Percentiles rank a stretch among this genome's conserved stretches.
Conservation (phyloP, 2,888 invertebrate species). For the Spodoptera littoralis region DNA sequence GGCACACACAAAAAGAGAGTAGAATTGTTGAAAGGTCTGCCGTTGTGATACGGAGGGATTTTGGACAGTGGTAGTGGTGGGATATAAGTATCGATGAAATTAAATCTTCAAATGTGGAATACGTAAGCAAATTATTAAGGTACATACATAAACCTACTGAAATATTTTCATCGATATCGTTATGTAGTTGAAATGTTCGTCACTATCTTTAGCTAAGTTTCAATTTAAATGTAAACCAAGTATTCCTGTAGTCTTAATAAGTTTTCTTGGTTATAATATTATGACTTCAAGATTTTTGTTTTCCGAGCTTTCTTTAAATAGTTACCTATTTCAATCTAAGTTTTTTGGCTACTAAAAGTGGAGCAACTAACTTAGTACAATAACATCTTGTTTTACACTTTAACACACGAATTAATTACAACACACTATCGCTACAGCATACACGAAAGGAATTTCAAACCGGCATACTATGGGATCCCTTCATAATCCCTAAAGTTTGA, state of each 20-base stretch:
- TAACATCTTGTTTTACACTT: too few relatives aligned
- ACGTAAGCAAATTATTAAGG: neutral
- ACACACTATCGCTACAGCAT: neutral
- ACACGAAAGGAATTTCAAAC: slow-evolving; percentile 19
- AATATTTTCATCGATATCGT: neutral
- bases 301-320: too few relatives aligned
- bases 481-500: slow-evolving; percentile 40
- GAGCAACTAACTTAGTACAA: too few relatives aligned
- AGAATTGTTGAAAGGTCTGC: slow-evolving; percentile 70
- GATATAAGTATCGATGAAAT: slow-evolving; percentile 9
- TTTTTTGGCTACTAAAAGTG: too few relatives aligned
- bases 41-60: slow-evolving; percentile 28
- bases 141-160: neutral
- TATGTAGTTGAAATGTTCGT: too few relatives aligned
- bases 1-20: slow-evolving; percentile 65
- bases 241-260: too few relatives aligned
- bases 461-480: slow-evolving; percentile 7
- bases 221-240: too few relatives aligned
- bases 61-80: slow-evolving; percentile 37
- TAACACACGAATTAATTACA: neutral
- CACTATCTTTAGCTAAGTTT: too few relatives aligned
- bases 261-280: too few relatives aligned
- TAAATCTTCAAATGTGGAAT: neutral
- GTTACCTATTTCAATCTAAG: too few relatives aligned
- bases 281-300: too few relatives aligned